Base-by-base conservation (phyloP, 2,888 invertebrate species). In the Pristionchus maxplancki region DNA sequence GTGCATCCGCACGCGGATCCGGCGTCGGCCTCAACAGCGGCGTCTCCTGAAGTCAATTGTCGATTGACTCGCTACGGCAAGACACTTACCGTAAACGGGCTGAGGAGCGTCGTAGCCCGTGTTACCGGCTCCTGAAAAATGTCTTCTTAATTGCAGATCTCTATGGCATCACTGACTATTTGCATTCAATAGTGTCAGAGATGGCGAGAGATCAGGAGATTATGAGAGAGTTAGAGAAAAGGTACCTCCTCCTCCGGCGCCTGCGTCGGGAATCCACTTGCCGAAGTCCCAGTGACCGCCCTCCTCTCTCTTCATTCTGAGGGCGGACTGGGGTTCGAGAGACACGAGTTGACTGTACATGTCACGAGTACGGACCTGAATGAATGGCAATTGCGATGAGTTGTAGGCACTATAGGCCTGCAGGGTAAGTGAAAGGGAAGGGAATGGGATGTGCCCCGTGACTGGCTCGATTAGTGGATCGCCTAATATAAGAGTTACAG, bases 261-360 rank as follows among this genome's bases (percentile, higher is more conserved):
- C 92, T 81, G 91, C 90, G 88, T 91, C 90, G 87, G 92, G 92
- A 48, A 92, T 90, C 91, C 91, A 92, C 88, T 91, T 90, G 81
- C 92, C 92, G 90, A 92, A 92, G 50, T 90, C 88, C 92, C 92
- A 92, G 87, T 91, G 81, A 87, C 91, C 91, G 64, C 91, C 89
- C 48, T 91, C 89, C 90, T 90, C 37, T 82, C 83, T 53, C 48
- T 62, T 71, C 90, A 89, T n/a, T 64, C 84, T 81, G 17, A 34
- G 28, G 15, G 31, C 82, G 44, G 84, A 48, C 64, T 87, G 88
- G n/a, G 88, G 87, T 87, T 74, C 87, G 34, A 87, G 50, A 20
- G 31, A 9, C 11, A 71, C 40, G 24, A 92, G 91, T 87, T 93
- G 90, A n/a, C 90, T 89, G 91, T 91, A 92, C 92, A 92, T 93